Base-by-base conservation (phyloP, 1,140 invertebrate genomes). In the Sitodiplosis mosellana region DNA sequence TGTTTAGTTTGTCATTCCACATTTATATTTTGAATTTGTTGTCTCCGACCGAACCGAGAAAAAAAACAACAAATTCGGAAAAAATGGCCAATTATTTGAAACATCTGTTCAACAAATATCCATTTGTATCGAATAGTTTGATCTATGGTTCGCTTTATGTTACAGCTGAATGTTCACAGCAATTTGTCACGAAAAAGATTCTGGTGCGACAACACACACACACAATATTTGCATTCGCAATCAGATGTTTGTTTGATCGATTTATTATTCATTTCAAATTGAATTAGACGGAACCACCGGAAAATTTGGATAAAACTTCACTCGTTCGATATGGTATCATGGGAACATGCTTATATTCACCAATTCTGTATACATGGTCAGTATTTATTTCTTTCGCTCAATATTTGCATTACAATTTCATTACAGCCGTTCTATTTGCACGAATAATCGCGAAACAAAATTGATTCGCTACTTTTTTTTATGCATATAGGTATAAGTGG, bases 121-220 rank as follows among this genome's bases (percentile, higher is more conserved):
- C 83, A 0, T 59, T 85, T 18, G 49, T 82, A 12, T 73, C 78
- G 34, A 87, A 87, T 59, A 77, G 78, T n/a, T 55, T 72, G 1
- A 72, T 83, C 6, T 87, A 86, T 59, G 83, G 82, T 11, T 71
- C 73, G 1, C 77, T 87, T 54, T 87, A 84, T 57, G 75, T 78
- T 1, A 75, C 77, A 3, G 83, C 83, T 1, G 85, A 87, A 58
- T 72, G 82, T 43, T 74, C 79, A 0, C 83, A 87, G 56, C 84
- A 88, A 62, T 75, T 72, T 21, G 70, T 82, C 33, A 76, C 73
- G 18, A 80, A 72, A 52, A 72, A 73, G 53, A 66, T 74, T 52
- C 57, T 73, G 64, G 76, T 78, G 66, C 69, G 61, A 43, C n/a
- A n/a, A n/a, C n/a, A n/a, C n/a, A n/a, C n/a, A n/a, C n/a, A n/a